Evolutionary conservation across 2,113 vertebrate species (phyloP).

Genomic region (Balaeniceps rex): DNA sequence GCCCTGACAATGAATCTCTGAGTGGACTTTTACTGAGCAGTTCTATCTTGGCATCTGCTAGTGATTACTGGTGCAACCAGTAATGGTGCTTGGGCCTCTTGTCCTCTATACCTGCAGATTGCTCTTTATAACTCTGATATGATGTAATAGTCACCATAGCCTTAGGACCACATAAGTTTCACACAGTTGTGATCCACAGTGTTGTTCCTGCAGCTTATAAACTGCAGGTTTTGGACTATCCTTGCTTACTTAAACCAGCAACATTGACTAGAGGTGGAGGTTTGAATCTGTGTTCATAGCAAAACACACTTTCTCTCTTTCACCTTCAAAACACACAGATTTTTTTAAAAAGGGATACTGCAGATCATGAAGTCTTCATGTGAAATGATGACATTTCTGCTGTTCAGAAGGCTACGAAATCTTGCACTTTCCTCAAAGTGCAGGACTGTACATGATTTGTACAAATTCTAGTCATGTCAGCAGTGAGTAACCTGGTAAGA

Average conservation of each 20-base stretch:
- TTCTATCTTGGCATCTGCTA: neutral
- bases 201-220: neutral
- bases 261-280: neutral
- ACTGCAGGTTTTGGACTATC: neutral
- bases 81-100: neutral
- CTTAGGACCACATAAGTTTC: neutral
- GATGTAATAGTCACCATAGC: neutral
- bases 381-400: neutral
- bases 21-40: neutral
- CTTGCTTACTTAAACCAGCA: neutral
- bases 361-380: neutral
- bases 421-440: neutral
- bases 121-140: neutral
- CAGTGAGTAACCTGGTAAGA: neutral
- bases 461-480: neutral
- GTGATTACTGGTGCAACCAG: neutral
- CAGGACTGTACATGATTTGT: neutral
- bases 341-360: neutral
- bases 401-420: neutral
- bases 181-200: neutral
- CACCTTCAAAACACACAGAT: neutral
- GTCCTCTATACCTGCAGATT: neutral
- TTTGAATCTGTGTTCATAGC: neutral
- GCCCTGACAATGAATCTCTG: neutral
- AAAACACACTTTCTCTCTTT: neutral